These are phyloP conservation scores for Furcifer pardalis DNA, from an alignment of 2,797 vertebrate genomes.

Conservation along the genomic window DNA sequence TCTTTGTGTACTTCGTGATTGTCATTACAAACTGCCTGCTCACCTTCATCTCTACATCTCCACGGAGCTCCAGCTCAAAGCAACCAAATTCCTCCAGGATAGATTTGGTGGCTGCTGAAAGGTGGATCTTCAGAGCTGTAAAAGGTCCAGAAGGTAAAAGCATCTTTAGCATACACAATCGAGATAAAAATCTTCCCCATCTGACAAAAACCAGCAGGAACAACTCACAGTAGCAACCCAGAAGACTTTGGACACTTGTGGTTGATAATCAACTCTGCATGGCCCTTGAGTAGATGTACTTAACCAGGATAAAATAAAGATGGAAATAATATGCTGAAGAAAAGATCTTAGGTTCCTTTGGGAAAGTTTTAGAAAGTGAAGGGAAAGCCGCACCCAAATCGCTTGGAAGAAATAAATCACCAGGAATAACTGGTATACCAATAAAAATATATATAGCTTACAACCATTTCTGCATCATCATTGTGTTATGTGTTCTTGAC, in stretches of 20 bases:
- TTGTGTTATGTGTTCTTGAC: too few relatives aligned
- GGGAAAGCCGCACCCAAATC: too few relatives aligned
- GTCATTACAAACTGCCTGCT: background rate
- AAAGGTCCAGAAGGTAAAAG: background rate
- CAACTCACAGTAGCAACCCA: background rate
- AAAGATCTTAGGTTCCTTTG: too few relatives aligned
- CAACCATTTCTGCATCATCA: too few relatives aligned
- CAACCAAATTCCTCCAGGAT: conserved; percentile 87
- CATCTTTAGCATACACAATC: background rate
- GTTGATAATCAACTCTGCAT: background rate
- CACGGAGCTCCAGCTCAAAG: conserved; percentile 88
- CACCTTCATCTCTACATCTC: conserved; percentile 89
- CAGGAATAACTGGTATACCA: too few relatives aligned
- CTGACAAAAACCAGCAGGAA: background rate
- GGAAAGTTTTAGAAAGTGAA: too few relatives aligned
- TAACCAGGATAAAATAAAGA: background rate
- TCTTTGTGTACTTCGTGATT: too few relatives aligned
- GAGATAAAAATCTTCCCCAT: background rate
- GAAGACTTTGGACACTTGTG: background rate
- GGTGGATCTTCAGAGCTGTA: conserved; percentile 90
- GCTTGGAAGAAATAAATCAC: too few relatives aligned
- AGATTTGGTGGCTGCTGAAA: conserved; percentile 84
- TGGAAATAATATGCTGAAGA: too few relatives aligned
- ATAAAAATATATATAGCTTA: too few relatives aligned
- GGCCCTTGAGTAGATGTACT: too few relatives aligned